Percentiles rank a stretch among this genome's conserved stretches.
Conservation (phyloP, 1,140 invertebrate species). For the Bombus superbus region DNA sequence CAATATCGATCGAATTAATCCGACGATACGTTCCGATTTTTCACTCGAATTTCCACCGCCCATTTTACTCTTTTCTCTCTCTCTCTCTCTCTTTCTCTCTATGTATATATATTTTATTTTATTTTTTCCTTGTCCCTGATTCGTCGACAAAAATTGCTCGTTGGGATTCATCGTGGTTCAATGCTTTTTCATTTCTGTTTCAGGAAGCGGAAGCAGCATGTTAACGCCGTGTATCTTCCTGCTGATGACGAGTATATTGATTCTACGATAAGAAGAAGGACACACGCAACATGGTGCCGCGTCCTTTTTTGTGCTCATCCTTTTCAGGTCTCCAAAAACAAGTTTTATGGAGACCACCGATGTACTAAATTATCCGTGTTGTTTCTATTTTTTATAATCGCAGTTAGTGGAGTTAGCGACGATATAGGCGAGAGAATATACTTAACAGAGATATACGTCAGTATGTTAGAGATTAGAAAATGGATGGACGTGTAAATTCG, state of each 20-base stretch:
- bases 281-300: not conserved
- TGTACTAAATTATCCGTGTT: conserved; percentile 68
- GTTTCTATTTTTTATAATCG: conserved; percentile 75
- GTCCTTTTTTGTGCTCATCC: conserved; percentile 54
- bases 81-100: not conserved
- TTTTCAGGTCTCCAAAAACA: conserved; percentile 31
- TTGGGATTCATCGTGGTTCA: not conserved
- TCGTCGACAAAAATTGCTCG: not conserved
- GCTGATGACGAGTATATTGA: conserved; percentile 51
- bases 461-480: conserved; percentile 19
- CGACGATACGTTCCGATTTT: conserved; percentile 1
- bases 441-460: conserved; percentile 36
- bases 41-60: not conserved
- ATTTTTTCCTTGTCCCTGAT: conserved; percentile 7
- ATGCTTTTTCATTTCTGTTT: conserved; percentile 29
- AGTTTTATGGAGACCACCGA: conserved; percentile 34
- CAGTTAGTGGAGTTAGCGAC: conserved; percentile 63
- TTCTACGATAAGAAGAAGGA: conserved; percentile 56
- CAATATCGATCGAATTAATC: conserved; percentile 23
- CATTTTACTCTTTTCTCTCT: not conserved
- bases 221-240: conserved; percentile 49
- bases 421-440: conserved; percentile 43
- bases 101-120: not conserved
- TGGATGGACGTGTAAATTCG: conserved; percentile 1
- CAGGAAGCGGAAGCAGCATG: conserved; percentile 56